Conservation (phyloP, 2,888 invertebrate genomes). For the Rhamphomyia laevipes region DNA sequence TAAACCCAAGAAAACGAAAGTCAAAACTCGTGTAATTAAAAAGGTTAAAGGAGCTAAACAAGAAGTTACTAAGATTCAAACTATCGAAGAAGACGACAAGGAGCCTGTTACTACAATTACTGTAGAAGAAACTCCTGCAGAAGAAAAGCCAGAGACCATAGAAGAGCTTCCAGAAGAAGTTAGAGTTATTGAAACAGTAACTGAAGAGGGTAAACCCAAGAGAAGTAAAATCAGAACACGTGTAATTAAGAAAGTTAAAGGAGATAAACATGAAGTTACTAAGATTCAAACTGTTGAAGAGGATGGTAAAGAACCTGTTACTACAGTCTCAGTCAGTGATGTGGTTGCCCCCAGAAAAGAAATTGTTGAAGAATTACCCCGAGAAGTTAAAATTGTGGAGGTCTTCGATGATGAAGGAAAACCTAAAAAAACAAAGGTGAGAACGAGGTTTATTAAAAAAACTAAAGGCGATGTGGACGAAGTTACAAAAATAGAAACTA, state of each 20-base stretch:
- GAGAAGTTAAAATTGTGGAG: constrained; percentile 34
- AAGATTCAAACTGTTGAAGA: constrained; percentile 35
- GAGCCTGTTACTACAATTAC: constrained; percentile 26
- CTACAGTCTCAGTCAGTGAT: constrained; percentile 24
- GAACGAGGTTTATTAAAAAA: constrained; percentile 15
- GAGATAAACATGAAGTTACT: constrained; percentile 31
- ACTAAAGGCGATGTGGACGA: constrained; percentile 18
- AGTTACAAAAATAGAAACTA: constrained; percentile 25
- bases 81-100: constrained; percentile 27
- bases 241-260: constrained; percentile 20
- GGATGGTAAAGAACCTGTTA: constrained; percentile 28
- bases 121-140: constrained; percentile 22
- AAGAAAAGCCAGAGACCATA: constrained; percentile 23
- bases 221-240: constrained; percentile 25
- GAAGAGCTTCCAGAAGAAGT: constrained; percentile 24
- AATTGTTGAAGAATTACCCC: constrained; percentile 23
- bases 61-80: constrained; percentile 15
- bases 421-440: constrained; percentile 29
- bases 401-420: constrained; percentile 24
- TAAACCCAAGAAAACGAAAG: constrained; percentile 23
- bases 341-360: constrained; percentile 22
- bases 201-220: constrained; percentile 28
- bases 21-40: constrained; percentile 28
- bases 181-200: constrained; percentile 22
- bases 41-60: constrained; percentile 18